These are phyloP conservation scores for Syndactyla subalaris DNA, from an alignment of 2,797 vertebrate species.

Conservation along the genomic window DNA sequence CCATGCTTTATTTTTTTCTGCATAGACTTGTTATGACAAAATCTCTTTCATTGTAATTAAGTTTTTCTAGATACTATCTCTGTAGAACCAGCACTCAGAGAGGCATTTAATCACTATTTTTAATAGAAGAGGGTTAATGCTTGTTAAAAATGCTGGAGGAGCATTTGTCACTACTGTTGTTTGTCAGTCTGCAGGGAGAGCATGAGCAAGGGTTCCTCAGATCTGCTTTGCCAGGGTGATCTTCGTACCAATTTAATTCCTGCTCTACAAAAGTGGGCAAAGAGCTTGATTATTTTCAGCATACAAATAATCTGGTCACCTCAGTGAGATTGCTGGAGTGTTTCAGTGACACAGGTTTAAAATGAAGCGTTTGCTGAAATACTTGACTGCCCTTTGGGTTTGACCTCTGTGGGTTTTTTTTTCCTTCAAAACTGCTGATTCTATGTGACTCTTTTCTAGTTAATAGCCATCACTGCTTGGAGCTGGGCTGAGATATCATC, in stretches of 20 bases:
- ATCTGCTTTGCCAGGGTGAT: background rate
- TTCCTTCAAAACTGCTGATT: background rate
- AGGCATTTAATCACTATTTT: background rate
- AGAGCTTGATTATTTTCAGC: background rate
- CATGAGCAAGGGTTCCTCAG: background rate
- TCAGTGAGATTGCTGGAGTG: background rate
- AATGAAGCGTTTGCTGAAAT: background rate
- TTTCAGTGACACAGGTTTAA: background rate
- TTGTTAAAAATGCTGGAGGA: background rate
- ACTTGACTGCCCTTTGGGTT: background rate
- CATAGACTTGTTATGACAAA: background rate
- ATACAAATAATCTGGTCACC: background rate
- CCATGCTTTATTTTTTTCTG: background rate
- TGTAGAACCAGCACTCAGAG: background rate
- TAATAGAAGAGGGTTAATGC: background rate
- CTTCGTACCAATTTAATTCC: background rate
- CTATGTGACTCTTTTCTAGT: background rate
- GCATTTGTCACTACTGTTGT: background rate
- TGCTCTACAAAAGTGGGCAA: background rate
- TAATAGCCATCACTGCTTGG: background rate
- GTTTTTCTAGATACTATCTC: conserved; percentile 21
- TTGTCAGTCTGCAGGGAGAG: background rate
- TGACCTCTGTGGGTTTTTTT: background rate
- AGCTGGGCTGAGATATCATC: background rate
- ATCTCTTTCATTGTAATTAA: conserved; percentile 12